Evolutionary conservation across 2,888 invertebrate species (phyloP).

Genomic region (Zele albiditarsus): DNA sequence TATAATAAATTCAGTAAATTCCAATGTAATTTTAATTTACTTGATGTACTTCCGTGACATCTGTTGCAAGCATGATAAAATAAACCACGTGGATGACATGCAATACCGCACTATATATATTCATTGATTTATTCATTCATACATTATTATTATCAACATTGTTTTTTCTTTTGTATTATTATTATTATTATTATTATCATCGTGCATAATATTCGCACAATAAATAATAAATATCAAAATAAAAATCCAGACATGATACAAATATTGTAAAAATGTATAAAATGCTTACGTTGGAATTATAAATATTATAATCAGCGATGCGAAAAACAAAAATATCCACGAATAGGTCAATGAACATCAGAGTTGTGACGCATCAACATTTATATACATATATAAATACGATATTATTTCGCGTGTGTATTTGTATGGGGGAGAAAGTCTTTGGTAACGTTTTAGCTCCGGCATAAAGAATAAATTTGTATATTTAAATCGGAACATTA

Average conservation of each 20-base stretch:
- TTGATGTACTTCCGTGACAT: not conserved
- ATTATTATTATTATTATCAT: too few relatives aligned
- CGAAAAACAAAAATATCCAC: conserved; percentile 1
- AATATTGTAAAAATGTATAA: not conserved
- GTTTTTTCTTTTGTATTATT: too few relatives aligned
- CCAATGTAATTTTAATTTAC: not conserved
- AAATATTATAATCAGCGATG: not conserved
- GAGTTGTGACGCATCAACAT: not conserved
- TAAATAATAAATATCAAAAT: not conserved
- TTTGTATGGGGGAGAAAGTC: not conserved
- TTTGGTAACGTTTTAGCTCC: not conserved
- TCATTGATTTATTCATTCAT: too few relatives aligned
- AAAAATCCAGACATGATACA: not conserved
- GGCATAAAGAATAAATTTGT: not conserved
- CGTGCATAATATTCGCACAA: too few relatives aligned
- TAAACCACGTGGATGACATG: not conserved
- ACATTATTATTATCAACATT: too few relatives aligned
- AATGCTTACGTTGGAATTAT: not conserved
- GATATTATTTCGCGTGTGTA: not conserved
- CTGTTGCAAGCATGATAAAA: not conserved
- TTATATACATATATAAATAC: not conserved
- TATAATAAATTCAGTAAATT: not conserved
- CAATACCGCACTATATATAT: not conserved
- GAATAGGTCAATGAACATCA: conserved; percentile 5
- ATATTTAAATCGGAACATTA: too few relatives aligned